A percentile compares a stretch with the other conserved stretches of the same genome.
These are phyloP conservation scores for Syngnathus typhle DNA, from an alignment of 2,113 vertebrate species.

Conservation along the genomic window DNA sequence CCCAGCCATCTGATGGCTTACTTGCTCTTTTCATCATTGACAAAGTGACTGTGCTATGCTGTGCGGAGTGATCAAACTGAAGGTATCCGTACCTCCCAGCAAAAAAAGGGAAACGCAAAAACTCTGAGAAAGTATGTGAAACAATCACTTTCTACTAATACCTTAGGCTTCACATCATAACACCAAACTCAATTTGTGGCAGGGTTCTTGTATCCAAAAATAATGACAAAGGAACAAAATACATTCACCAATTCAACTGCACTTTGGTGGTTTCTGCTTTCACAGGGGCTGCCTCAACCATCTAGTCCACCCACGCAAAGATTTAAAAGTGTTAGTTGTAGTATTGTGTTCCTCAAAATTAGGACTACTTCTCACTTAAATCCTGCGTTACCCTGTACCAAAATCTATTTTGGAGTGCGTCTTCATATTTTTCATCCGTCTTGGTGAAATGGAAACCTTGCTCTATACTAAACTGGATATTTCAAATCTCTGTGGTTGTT, in stretches of 20 bases:
- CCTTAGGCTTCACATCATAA: background rate
- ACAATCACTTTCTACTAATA: background rate
- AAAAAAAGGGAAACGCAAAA: background rate
- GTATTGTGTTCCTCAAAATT: slow-evolving; percentile 38
- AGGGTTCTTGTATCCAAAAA: slow-evolving; percentile 2
- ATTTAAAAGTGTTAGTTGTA: slow-evolving; percentile 34
- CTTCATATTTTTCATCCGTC: slow-evolving; percentile 20
- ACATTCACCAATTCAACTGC: background rate
- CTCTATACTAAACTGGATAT: slow-evolving; percentile 3
- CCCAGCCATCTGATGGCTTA: background rate
- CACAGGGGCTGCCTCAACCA: slow-evolving; percentile 17
- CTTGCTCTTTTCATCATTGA: background rate
- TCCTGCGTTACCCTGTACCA: slow-evolving; percentile 14
- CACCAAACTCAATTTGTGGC: background rate
- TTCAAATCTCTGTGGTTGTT: slow-evolving; percentile 4
- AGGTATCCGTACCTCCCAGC: background rate
- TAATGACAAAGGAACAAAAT: slow-evolving; percentile 6
- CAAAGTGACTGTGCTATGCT: background rate
- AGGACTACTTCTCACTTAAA: slow-evolving; percentile 23
- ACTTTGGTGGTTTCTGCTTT: slow-evolving; percentile 23
- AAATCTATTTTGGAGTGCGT: slow-evolving; percentile 11
- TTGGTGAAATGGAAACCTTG: background rate
- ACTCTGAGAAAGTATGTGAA: background rate
- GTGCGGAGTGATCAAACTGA: background rate
- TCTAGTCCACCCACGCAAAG: slow-evolving; percentile 27